phyloP scores from a whole-genome alignment of 2,113 vertebrate species.

The Rhinoderma darwinii region DNA sequence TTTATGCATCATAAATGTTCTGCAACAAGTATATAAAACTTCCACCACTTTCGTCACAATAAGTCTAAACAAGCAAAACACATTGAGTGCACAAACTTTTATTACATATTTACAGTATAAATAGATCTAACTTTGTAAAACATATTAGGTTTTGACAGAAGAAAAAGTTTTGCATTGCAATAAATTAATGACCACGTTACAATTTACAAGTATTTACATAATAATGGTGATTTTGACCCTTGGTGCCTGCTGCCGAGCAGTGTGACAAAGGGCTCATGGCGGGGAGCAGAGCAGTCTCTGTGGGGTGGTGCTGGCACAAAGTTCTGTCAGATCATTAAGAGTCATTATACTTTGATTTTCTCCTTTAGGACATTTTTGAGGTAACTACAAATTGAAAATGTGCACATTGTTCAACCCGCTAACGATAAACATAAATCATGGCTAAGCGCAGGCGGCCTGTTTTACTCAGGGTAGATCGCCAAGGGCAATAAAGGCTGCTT shows the following conservation, averaged over 20 bases:
- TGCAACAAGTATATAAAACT: background rate
- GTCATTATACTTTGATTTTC: constrained; percentile 11
- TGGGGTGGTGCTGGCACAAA: background rate
- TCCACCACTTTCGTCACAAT: background rate
- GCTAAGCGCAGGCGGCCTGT: background rate
- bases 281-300: background rate
- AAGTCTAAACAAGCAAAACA: background rate
- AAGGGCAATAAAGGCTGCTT: background rate
- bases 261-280: background rate
- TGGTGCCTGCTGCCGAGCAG: background rate
- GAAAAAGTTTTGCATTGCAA: constrained; percentile 20
- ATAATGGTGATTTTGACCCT: background rate
- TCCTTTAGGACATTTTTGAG: background rate
- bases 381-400: background rate
- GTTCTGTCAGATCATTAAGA: constrained; percentile 1
- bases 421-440: background rate
- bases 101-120: constrained; percentile 49
- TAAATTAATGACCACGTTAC: constrained; percentile 39
- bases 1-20: background rate
- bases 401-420: background rate
- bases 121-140: constrained; percentile 34
- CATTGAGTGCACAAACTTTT: constrained; percentile 9
- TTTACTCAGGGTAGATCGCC: background rate
- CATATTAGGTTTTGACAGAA: background rate
- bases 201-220: constrained; percentile 51